Percentiles rank a stretch among this genome's conserved stretches.
phyloP scores from a whole-genome alignment of 2,888 invertebrate genomes.

The Cyrtodaria siliqua region DNA sequence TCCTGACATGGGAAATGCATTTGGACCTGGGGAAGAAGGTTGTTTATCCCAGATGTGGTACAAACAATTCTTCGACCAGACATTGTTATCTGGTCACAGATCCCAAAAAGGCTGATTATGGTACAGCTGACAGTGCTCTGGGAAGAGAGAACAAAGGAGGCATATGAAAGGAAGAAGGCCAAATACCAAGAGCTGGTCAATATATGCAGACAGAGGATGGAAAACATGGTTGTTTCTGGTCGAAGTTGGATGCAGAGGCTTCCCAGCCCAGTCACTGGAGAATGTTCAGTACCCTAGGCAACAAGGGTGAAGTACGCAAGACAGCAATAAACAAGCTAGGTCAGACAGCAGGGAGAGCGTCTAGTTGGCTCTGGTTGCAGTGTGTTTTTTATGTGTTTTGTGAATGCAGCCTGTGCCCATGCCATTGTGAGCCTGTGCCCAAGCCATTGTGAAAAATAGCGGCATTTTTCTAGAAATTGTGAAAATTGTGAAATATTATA shows the following conservation, averaged over 20 bases:
- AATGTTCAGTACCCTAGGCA: conserved; percentile 13
- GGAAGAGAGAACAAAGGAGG: conserved; percentile 2
- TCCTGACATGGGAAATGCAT: no score
- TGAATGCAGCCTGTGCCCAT: no score
- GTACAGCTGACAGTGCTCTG: conserved; percentile 3
- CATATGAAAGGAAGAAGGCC: conserved; percentile 1
- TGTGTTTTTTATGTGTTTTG: no score
- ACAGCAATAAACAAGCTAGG: conserved; percentile 12
- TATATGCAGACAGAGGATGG: neutral
- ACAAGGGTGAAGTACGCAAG: conserved; percentile 12
- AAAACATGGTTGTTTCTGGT: conserved; percentile 1
- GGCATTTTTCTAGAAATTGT: no score
- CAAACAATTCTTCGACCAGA: conserved; percentile 6
- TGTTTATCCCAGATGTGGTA: neutral
- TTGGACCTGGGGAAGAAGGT: no score
- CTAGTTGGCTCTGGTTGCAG: conserved; percentile 32
- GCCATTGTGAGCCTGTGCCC: no score
- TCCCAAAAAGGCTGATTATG: neutral
- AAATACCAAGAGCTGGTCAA: conserved; percentile 9
- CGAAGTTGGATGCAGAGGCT: conserved; percentile 23
- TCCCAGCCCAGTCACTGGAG: conserved; percentile 35
- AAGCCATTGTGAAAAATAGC: no score
- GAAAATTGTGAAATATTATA: no score
- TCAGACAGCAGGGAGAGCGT: conserved; percentile 22
- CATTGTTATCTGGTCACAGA: neutral